These are phyloP conservation scores for Agonopterix subpropinquella DNA, from an alignment of 2,888 invertebrate species.

Conservation along the genomic window DNA sequence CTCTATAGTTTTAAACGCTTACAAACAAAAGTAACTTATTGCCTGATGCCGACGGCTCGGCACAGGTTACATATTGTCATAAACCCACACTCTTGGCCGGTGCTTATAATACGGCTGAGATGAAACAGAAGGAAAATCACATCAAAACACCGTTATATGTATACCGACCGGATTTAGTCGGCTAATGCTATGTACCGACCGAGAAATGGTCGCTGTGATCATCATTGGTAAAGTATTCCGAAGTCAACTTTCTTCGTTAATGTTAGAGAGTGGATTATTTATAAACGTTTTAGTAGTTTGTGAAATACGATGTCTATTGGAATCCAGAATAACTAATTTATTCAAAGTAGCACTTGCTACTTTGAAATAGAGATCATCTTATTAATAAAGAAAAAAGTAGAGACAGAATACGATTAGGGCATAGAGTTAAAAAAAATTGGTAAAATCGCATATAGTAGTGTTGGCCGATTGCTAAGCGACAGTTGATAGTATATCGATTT, in stretches of 20 bases:
- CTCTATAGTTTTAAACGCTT: constrained; percentile 55
- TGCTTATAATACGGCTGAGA: constrained; percentile 36
- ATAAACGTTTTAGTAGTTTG: background rate
- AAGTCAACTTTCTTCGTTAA: constrained; percentile 11
- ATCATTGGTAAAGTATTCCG: constrained; percentile 11
- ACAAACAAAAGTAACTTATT: constrained; percentile 61
- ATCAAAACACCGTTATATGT: constrained; percentile 21
- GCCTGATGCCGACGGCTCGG: constrained; percentile 46
- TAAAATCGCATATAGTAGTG: too few relatives aligned
- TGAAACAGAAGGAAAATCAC: constrained; percentile 24
- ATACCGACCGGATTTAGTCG: constrained; percentile 18
- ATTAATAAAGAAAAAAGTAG: too few relatives aligned
- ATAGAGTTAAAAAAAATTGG: too few relatives aligned
- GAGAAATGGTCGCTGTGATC: constrained; percentile 8
- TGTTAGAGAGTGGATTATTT: constrained; percentile 4
- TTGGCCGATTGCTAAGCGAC: too few relatives aligned
- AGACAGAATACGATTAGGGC: too few relatives aligned
- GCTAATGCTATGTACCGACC: constrained; percentile 22
- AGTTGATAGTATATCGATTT: too few relatives aligned
- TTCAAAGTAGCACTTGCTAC: too few relatives aligned
- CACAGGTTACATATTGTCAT: constrained; percentile 54
- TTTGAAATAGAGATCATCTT: too few relatives aligned
- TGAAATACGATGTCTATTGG: too few relatives aligned
- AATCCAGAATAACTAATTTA: background rate
- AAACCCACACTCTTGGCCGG: constrained; percentile 26